Percentiles rank a stretch among this genome's conserved stretches.
Evolutionary conservation across 1,140 invertebrate genomes (phyloP).

Genomic region (Dendrolimus punctatus): DNA sequence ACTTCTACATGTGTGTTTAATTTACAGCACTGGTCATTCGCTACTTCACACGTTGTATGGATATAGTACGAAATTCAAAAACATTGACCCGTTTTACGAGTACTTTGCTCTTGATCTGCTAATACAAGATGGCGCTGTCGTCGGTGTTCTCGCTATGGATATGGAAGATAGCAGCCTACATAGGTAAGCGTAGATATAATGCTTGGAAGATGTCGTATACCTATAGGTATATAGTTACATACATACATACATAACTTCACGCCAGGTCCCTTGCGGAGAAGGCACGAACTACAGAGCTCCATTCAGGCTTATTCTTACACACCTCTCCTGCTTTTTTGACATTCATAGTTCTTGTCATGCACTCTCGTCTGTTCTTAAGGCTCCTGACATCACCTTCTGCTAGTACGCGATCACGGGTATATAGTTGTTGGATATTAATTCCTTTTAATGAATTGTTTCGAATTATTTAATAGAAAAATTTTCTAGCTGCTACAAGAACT

Average conservation of each 20-base stretch:
- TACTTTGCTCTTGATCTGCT: constrained; percentile 98
- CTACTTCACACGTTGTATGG: constrained; percentile 98
- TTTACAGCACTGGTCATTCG: constrained; percentile 92
- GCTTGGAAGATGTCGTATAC: no score
- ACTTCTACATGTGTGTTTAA: background rate
- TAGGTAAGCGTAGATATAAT: constrained; percentile 71
- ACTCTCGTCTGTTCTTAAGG: no score
- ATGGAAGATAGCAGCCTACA: constrained; percentile 97
- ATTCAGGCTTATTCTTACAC: no score
- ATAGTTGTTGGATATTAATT: background rate
- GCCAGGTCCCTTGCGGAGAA: background rate
- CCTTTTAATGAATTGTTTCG: no score
- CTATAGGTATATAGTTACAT: background rate
- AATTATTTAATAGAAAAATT: no score
- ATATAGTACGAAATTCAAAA: constrained; percentile 95
- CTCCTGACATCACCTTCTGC: no score
- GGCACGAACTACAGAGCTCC: background rate
- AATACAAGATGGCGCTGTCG: constrained; percentile 91
- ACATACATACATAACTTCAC: background rate
- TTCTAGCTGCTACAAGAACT: no score
- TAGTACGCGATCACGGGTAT: no score
- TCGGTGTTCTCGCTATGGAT: constrained; percentile 96
- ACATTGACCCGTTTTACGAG: constrained; percentile 97
- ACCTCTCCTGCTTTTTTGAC: no score
- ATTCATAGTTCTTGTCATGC: no score